Evolutionary conservation across 2,888 invertebrate species (phyloP).

Genomic region (Synanthedon myopaeformis): DNA sequence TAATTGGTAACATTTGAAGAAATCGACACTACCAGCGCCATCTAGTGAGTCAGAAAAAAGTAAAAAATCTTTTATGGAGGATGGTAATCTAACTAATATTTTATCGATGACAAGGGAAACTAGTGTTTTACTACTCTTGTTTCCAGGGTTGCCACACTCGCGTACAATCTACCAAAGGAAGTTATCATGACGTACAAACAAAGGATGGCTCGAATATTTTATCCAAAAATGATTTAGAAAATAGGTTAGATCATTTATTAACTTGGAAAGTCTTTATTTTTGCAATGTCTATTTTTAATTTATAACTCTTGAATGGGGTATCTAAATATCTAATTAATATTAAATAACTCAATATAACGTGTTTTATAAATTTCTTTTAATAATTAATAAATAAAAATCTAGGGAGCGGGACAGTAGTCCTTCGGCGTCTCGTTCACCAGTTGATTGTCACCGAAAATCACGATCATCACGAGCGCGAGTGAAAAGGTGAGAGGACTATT

Average conservation of each 20-base stretch:
- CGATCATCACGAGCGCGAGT: conserved; percentile 22
- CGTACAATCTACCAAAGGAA: conserved; percentile 32
- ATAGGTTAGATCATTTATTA: conserved; percentile 18
- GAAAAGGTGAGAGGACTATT: not conserved
- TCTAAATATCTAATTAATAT: too few relatives aligned
- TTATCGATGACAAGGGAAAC: too few relatives aligned
- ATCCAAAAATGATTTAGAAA: conserved; percentile 15
- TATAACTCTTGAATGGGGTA: too few relatives aligned
- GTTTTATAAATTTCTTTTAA: too few relatives aligned
- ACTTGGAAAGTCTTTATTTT: too few relatives aligned
- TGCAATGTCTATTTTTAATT: too few relatives aligned
- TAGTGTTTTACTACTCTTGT: not conserved
- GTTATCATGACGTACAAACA: conserved; percentile 31
- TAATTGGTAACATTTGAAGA: too few relatives aligned
- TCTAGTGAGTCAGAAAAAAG: too few relatives aligned
- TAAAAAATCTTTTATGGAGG: too few relatives aligned
- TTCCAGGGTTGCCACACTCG: conserved; percentile 24
- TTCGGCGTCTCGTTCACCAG: conserved; percentile 23
- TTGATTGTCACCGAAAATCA: conserved; percentile 13
- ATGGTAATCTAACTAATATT: too few relatives aligned
- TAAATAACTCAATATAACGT: too few relatives aligned
- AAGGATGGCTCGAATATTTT: conserved; percentile 10
- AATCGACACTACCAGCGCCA: too few relatives aligned
- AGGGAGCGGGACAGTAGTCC: conserved; percentile 35
- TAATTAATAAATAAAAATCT: not conserved